phyloP scores from a whole-genome alignment of 2,113 vertebrate species.

The Condylura cristata region DNA sequence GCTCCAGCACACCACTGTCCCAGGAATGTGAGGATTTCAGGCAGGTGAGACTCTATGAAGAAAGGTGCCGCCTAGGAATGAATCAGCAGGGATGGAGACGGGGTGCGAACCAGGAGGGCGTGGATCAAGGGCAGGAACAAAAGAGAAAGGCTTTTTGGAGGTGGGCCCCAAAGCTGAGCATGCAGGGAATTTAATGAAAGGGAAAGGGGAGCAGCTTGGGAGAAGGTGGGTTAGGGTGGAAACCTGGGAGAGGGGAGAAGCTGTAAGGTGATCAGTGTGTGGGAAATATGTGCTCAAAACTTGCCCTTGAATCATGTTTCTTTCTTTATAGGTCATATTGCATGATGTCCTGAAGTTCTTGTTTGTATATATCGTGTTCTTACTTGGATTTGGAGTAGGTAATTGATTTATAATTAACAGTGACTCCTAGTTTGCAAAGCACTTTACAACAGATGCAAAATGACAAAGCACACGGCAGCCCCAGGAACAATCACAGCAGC shows the following conservation, averaged over 20 bases:
- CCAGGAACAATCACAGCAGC: not conserved
- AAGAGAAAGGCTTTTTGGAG: not conserved
- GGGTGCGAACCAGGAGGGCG: not conserved
- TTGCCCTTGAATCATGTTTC: slow-evolving; percentile 33
- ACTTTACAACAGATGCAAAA: not conserved
- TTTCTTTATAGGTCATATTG: slow-evolving; percentile 88
- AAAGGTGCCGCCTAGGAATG: not conserved
- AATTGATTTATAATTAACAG: slow-evolving; percentile 71
- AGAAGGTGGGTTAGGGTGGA: not conserved
- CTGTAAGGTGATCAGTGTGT: not conserved
- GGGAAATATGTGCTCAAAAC: not conserved
- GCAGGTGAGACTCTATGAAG: not conserved
- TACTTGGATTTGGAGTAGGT: slow-evolving; percentile 91
- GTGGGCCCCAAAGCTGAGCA: not conserved
- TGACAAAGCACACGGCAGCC: not conserved
- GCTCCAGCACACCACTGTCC: not conserved
- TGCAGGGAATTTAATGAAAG: no score
- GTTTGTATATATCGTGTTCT: slow-evolving; percentile 89
- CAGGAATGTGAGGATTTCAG: not conserved
- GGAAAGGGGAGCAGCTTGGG: not conserved
- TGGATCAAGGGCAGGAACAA: not conserved
- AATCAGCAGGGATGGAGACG: not conserved
- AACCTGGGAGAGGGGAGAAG: not conserved
- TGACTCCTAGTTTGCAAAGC: not conserved
- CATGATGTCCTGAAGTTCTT: slow-evolving; percentile 90